Evolutionary conservation across 2,888 invertebrate species (phyloP), one percentile per base, ranked within the genome.

Genomic region (Drosophila lutescens): DNA sequence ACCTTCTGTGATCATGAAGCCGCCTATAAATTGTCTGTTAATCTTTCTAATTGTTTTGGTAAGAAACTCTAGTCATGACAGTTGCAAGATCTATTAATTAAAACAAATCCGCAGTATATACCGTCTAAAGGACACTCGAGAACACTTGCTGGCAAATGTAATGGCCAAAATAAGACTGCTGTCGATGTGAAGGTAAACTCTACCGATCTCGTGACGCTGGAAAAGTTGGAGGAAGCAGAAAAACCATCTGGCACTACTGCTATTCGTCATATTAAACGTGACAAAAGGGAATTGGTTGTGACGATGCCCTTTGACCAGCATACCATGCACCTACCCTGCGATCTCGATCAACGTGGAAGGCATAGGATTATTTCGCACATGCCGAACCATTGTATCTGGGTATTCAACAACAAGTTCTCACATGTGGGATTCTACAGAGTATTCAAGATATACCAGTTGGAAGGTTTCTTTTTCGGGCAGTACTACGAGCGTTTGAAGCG

Each of bases 371-470:
- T 34, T 12, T 1, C 34, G 2, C 10, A 12, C 13, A 38, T 38
- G 38, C 38, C 38, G 5, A 38, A 38, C 38, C 38, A n/a, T 38
- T n/a, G 13, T 13, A 38, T 38, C 38, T 38, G 38, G 38, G 38
- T 38, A 2, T 38, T 13, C 2, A 38, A 38, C 38, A 38, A 38
- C 38, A 38, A 38, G 2, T 38, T 38, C n/a, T n/a, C 38, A 2
- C 38, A 38, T 8, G 38, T n/a, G n/a, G 38, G 38, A n/a, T 38
- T 38, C 38, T 38, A 38, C 38, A 38, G 38, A 38, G 38, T n/a
- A 2, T 38, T 38, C 34, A 38, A 38, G n/a, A 38, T n/a, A 6
- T 38, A 38, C 13, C 38, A 38, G 38, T n/a, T n/a, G 38, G 38
- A 38, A 13, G 38, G 38, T 38, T 38, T 38, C 38, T 38, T 38